Base-by-base conservation (phyloP, 2,888 invertebrate species). In the Drosophila neonasuta region DNA sequence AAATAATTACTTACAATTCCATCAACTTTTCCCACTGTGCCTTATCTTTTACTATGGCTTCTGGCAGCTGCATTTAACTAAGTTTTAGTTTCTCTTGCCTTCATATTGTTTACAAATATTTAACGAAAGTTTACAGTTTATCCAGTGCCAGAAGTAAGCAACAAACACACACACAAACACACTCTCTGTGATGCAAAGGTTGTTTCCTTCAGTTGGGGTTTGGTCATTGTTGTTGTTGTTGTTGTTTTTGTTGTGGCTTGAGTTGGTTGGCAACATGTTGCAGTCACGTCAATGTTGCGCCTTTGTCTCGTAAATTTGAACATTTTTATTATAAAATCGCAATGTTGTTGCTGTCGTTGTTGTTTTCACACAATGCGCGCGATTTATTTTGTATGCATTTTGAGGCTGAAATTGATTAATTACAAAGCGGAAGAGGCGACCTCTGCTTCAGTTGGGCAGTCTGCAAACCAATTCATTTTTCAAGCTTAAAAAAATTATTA, bases 271-370 rank as follows among this genome's bases (percentile, higher is more conserved):
- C 80, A 78, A 80, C 85, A 84, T 77, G 82, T 82, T 74, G 78
- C 63, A 41, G 65, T 50, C 75, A 70, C 78, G 80, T 80, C 80
- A 85, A 68, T 77, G 70, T 82, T 82, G 68, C 75, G 80, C 80
- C 80, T 80, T 80, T 85, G 80, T 80, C 83, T 85, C 86, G 74
- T 80, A 85, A 77, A 82, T 80, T 73, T 77, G 39, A 77, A 85
- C 80, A 82, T 75, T 85, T 80, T 82, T 82, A 85, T 82, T 82
- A 80, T 74, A 73, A 74, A 75, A 36, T 57, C 54, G 29, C 51
- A 46, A 59, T 56, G 65, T 44, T 55, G 20, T 56, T 55, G 51
- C 45, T 66, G 36, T 50, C 45, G 24, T 50, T 49, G 50, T 67
- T 55, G 49, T 61, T 83, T 71, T 77, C 78, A 82, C 86, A 80